Percentiles rank a stretch among this genome's conserved stretches.
Conservation (phyloP, 2,113 vertebrate genomes). For the Ariopsis seemanni region DNA sequence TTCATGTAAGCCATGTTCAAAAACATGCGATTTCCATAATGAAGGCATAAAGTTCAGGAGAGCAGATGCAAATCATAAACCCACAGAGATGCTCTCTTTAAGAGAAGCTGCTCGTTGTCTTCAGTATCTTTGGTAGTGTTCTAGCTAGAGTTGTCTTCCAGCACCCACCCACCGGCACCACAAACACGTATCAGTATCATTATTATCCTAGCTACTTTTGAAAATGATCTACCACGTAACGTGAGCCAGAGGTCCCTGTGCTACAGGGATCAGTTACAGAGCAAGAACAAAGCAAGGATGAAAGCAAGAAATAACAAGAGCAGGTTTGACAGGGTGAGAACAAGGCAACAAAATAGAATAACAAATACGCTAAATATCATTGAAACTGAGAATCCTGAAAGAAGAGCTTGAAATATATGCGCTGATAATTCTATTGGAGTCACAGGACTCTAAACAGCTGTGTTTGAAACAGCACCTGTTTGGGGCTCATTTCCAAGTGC, state of each 20-base stretch:
- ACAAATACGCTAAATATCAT: background rate
- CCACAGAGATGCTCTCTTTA: constrained; percentile 8
- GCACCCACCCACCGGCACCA: background rate
- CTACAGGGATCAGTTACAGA: constrained; percentile 8
- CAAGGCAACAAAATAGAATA: background rate
- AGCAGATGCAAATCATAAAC: background rate
- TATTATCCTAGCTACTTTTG: constrained; percentile 18
- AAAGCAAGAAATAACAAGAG: background rate
- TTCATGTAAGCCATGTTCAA: background rate
- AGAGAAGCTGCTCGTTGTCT: background rate
- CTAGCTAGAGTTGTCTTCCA: background rate
- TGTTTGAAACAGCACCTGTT: constrained; percentile 40
- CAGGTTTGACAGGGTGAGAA: background rate
- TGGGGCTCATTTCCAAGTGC: constrained; percentile 16
- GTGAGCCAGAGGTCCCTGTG: constrained; percentile 27
- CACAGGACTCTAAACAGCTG: constrained; percentile 16
- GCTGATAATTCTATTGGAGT: background rate
- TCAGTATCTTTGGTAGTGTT: background rate
- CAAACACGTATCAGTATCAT: constrained; percentile 15
- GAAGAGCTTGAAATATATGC: background rate
- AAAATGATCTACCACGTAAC: constrained; percentile 22
- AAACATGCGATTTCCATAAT: constrained; percentile 3
- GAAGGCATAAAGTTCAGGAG: background rate
- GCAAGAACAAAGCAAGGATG: constrained; percentile 11
- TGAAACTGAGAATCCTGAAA: background rate